Base-by-base conservation (phyloP, 2,797 vertebrate species). In the Myotis myotis region DNA sequence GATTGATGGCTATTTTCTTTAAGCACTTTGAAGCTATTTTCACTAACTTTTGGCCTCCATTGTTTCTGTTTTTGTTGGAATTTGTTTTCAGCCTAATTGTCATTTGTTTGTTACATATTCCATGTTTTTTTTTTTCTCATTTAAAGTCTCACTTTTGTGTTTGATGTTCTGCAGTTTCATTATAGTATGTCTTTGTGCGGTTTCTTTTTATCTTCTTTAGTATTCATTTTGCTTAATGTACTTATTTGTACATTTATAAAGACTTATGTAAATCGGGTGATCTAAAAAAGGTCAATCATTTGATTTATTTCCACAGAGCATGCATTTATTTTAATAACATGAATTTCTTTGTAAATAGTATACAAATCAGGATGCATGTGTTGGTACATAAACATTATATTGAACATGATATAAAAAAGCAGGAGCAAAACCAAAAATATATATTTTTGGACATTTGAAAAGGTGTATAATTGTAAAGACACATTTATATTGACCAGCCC, bases 291-390 rank as follows among this genome's bases (percentile, higher is more conserved):
- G 16, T 49, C 11, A 19, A 23, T 72, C 44, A 41, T 84, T 81
- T 87, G 62, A 30, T 91, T 96, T 89, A 55, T 96, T 93, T 91
- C n/a, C 74, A 36, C 62, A 84, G 51, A 74, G 36, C 85, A 57
- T 79, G 11, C 22, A 81, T 89, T 87, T 91, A 89, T 92, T 78
- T 96, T 38, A 60, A 78, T 70, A 92, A 79, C 11, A 33, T 20
- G 64, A 47, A 92, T 60, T 71, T 80, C 33, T 82, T 96, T 93
- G 20, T 76, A 94, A 47, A 36, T 90, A 66, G 49, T 38, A 53
- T 17, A 71, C 17, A 85, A 75, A 60, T 92, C 22, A 38, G 86
- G 41, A 75, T 81, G 20, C 8, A 49, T 87, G 3, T 85, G 11
- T 71, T 91, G 12, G 15, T 85, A 57, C 22, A 22, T 89, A 66